phyloP scores from a whole-genome alignment of 35 echinoderm and acorn worm genomes.

The Amphiura filiformis region DNA sequence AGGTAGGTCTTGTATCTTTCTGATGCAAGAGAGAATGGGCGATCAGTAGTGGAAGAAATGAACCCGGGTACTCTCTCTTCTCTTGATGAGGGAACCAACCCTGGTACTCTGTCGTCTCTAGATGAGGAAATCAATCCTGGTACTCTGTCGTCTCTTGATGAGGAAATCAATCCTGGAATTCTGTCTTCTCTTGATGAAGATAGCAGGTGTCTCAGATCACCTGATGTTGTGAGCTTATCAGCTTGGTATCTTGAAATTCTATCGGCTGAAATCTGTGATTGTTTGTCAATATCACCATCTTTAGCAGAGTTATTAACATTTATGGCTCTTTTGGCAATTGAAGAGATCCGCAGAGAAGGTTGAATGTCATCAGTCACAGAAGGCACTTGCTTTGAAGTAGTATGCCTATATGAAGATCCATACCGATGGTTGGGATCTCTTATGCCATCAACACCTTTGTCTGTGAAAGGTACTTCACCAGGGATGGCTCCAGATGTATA shows the following conservation, averaged over 20 bases:
- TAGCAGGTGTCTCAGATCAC: background rate
- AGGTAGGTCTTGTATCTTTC: background rate
- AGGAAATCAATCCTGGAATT: background rate
- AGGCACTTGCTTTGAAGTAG: too few species aligned
- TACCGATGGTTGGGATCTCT: too few species aligned
- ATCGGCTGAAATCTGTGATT: too few species aligned
- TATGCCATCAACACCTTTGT: too few species aligned
- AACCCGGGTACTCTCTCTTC: background rate
- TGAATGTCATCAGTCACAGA: too few species aligned
- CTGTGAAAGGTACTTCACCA: too few species aligned
- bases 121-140: background rate
- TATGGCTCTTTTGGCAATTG: too few species aligned
- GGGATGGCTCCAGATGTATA: too few species aligned
- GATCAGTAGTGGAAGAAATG: background rate
- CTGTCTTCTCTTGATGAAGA: background rate
- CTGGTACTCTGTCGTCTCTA: background rate
- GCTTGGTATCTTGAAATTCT: background rate
- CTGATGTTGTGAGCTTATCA: background rate
- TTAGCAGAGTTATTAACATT: too few species aligned
- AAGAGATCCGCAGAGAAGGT: too few species aligned
- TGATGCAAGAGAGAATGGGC: background rate
- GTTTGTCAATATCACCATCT: too few species aligned
- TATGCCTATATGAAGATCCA: too few species aligned
- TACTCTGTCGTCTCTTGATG: background rate
- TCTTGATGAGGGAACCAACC: background rate